A percentile compares a stretch with the other conserved stretches of the same genome.
phyloP scores from a whole-genome alignment of 2,797 vertebrate genomes.

The Cirrhinus molitorella region DNA sequence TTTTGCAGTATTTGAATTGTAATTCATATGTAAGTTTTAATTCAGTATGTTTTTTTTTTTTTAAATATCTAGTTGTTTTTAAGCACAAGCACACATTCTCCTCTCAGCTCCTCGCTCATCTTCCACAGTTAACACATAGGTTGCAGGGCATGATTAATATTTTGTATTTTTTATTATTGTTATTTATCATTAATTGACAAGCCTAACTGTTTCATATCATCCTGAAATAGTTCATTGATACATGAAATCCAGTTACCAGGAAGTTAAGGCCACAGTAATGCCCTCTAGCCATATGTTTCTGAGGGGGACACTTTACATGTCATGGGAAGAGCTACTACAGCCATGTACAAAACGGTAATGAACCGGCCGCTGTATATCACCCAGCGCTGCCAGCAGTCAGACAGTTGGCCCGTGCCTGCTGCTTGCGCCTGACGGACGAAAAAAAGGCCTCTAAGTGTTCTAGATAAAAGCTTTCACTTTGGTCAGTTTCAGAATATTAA shows the following conservation, averaged over 20 bases:
- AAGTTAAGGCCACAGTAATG: slow-evolving; percentile 25
- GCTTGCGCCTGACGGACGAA: slow-evolving; percentile 70
- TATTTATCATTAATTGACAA: slow-evolving; percentile 3
- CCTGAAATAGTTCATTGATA: slow-evolving; percentile 2
- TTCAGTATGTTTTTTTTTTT: neutral
- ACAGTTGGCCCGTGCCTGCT: slow-evolving; percentile 64
- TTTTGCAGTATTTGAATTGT: neutral
- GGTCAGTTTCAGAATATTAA: slow-evolving; percentile 85
- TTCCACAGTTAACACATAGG: neutral
- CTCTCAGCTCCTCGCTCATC: neutral
- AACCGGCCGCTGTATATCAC: slow-evolving; percentile 77
- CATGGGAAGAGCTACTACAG: slow-evolving; percentile 75
- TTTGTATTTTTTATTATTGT: neutral
- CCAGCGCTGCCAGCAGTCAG: slow-evolving; percentile 58
- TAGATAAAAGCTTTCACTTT: slow-evolving; percentile 84
- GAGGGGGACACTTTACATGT: slow-evolving; percentile 71
- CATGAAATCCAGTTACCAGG: slow-evolving; percentile 6
- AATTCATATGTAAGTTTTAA: neutral
- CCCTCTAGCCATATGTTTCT: slow-evolving; percentile 39
- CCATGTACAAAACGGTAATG: slow-evolving; percentile 74
- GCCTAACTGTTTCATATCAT: neutral
- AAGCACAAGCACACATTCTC: neutral
- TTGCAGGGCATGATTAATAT: neutral
- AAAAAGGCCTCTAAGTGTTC: slow-evolving; percentile 70
- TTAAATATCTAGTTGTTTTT: neutral